Conservation (phyloP, 2,797 vertebrate genomes). For the Micrastur ruficollis region DNA sequence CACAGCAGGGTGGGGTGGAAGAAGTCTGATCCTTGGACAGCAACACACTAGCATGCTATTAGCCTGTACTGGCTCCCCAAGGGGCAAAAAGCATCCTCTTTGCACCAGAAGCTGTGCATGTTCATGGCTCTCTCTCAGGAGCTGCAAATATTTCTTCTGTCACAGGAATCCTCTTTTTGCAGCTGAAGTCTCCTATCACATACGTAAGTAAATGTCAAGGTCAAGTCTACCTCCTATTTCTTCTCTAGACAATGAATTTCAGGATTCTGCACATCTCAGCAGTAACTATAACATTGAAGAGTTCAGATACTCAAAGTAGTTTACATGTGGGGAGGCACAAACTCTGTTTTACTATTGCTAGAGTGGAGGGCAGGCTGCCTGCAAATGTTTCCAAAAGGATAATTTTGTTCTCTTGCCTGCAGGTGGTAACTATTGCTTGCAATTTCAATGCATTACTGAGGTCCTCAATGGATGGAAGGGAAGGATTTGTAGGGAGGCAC, state of each 20-base stretch:
- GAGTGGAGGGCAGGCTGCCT: neutral
- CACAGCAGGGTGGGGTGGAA: neutral
- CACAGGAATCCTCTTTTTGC: neutral
- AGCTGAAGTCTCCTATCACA: neutral
- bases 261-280: neutral
- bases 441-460: neutral
- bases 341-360: neutral
- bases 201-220: neutral
- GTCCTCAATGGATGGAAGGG: neutral
- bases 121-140: neutral
- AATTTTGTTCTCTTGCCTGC: neutral
- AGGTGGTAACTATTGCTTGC: neutral
- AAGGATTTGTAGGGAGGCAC: neutral
- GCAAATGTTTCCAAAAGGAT: neutral
- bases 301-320: neutral
- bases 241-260: neutral
- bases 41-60: neutral
- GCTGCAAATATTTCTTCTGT: neutral
- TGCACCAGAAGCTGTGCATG: neutral
- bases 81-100: neutral
- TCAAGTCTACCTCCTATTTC: neutral
- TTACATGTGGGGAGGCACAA: accelerated
- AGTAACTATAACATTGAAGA: accelerated
- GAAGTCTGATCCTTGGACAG: no score
- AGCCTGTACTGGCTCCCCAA: neutral